These are phyloP conservation scores for Drosophila tropicalis DNA, from an alignment of 1,140 invertebrate genomes.

Conservation along the genomic window DNA sequence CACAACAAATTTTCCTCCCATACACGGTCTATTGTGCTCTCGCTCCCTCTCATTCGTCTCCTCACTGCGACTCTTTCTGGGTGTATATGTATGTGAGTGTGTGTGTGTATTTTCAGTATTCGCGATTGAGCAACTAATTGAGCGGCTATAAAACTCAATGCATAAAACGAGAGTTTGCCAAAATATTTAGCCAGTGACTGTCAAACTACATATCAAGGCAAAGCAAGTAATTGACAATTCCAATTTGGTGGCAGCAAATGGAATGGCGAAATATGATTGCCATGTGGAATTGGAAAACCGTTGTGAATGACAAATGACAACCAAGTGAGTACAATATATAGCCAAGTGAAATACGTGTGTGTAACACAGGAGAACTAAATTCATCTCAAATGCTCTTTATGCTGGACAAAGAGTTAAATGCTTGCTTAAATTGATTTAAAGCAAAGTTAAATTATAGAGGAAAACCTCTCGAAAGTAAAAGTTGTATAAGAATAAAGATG, in stretches of 20 bases:
- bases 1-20: neutral
- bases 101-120: neutral
- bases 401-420: too few relatives aligned
- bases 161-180: slow-evolving; percentile 28
- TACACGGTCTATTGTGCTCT: neutral
- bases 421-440: too few relatives aligned
- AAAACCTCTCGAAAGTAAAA: too few relatives aligned
- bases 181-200: slow-evolving; percentile 32
- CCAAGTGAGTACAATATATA: neutral
- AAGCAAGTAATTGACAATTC: slow-evolving; percentile 42
- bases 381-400: too few relatives aligned
- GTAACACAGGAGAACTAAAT: too few relatives aligned
- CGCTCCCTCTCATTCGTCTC: neutral
- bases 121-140: slow-evolving; percentile 59
- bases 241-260: slow-evolving; percentile 8
- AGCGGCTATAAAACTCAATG: slow-evolving; percentile 53
- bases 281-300: neutral
- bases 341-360: neutral
- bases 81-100: neutral
- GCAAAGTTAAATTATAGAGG: too few relatives aligned
- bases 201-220: slow-evolving; percentile 35
- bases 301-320: neutral
- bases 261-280: neutral
- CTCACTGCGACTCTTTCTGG: neutral
- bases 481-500: too few relatives aligned